A percentile compares a stretch with the other conserved stretches of the same genome.
Conservation (phyloP, 2,797 vertebrate genomes). For the Gallirallus australis region DNA sequence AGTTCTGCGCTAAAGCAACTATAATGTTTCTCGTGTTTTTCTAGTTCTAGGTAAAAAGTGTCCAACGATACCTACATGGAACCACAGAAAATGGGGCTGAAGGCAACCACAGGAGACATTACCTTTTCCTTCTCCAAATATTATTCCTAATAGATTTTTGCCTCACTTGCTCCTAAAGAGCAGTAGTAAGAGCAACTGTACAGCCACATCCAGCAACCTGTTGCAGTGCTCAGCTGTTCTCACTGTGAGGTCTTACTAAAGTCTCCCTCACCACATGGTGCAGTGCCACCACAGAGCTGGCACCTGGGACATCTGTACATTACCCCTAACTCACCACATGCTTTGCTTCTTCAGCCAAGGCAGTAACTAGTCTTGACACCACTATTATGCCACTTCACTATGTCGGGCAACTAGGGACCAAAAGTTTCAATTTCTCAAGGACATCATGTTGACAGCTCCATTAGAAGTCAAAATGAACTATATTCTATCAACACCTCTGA, state of each 20-base stretch:
- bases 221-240: too few species aligned
- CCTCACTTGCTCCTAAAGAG: neutral
- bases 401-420: neutral
- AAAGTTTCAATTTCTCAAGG: neutral
- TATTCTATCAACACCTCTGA: neutral
- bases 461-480: neutral
- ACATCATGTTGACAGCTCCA: neutral
- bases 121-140: neutral
- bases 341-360: neutral
- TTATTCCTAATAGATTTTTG: neutral
- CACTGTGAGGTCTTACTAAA: neutral
- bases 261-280: rapidly evolving
- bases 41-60: neutral
- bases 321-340: neutral
- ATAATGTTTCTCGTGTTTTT: neutral
- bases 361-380: neutral
- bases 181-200: neutral
- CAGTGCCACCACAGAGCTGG: neutral
- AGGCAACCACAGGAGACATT: neutral
- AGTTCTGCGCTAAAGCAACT: neutral
- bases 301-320: neutral
- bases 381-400: neutral
- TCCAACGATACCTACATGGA: neutral
- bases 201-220: neutral
- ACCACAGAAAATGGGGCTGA: neutral